Conservation (phyloP, 2,113 vertebrate species). For the Vulpes lagopus region DNA sequence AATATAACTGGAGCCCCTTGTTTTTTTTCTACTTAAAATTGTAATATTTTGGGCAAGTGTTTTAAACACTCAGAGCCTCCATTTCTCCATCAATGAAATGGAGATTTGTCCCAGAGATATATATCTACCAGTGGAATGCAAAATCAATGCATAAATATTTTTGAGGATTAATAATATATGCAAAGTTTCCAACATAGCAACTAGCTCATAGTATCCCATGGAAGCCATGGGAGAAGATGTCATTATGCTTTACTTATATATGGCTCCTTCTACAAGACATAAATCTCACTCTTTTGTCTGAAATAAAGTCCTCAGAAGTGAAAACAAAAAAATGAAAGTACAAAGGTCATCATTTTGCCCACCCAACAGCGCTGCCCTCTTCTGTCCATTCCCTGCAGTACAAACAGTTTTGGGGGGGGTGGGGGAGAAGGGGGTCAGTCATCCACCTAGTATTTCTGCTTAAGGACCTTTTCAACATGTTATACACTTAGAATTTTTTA, state of each 20-base stretch:
- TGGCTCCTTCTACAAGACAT: neutral
- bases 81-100: constrained; percentile 12
- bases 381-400: neutral
- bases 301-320: constrained; percentile 34
- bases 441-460: neutral
- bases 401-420: neutral
- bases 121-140: neutral
- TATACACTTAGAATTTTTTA: neutral
- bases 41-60: neutral
- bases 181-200: constrained; percentile 3
- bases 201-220: neutral
- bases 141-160: constrained; percentile 42
- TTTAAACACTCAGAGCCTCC: neutral
- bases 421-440: neutral
- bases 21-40: neutral
- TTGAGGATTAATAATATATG: neutral
- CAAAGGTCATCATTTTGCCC: neutral
- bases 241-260: neutral
- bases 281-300: neutral
- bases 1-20: neutral
- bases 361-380: neutral
- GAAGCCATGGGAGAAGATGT: neutral
- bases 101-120: neutral
- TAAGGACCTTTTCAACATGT: neutral
- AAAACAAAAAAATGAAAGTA: neutral